Base-by-base conservation (phyloP, 2,113 vertebrate genomes). In the Bos indicus region DNA sequence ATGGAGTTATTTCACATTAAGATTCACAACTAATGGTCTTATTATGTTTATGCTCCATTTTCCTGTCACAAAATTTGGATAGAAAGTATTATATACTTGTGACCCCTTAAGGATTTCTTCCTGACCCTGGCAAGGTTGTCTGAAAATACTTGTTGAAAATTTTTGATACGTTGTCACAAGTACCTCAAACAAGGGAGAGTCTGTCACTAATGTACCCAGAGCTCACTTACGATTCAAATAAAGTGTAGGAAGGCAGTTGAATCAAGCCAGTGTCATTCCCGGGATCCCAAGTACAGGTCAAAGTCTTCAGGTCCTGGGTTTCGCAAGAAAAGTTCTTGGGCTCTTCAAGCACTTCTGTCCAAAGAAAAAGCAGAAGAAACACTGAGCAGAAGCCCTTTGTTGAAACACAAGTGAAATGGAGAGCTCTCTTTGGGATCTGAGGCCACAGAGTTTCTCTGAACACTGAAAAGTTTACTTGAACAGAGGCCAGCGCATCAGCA, bases 281-380 rank as follows among this genome's bases (percentile, higher is more conserved):
- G 28, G 97, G 54, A n/a, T 59, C 93, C 99, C 99, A 99, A 30
- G 97, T 98, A 94, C 99, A 99, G 0, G 40, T 98, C 95, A 99
- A 26, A 30, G 3, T 98, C 92, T 67, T 96, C 62, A 99, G 82
- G 90, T 99, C 98, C 90, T 6, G 97, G 28, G 99, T 99, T 94
- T 99, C 97, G 96, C 99, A 99, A 57, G 95, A 98, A 95, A 99
- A 97, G 82, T 98, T n/a, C 74, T 93, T 80, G 89, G 99, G 99
- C 56, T 81, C 81, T 74, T 98, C 97, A n/a, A 99, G 98, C 17
- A 97, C 84, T 84, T 96, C 99, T 99, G 85, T 97, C 40, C 96
- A 13, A 92, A 91, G 67, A 40, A 83, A 94, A 81, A n/a, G 62
- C 13, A 97, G 54, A 94, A 12, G 8, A 33, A 56, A 91, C 21